These are phyloP conservation scores for Andricus quercusramuli DNA, from an alignment of 2,888 invertebrate genomes.

Conservation along the genomic window DNA sequence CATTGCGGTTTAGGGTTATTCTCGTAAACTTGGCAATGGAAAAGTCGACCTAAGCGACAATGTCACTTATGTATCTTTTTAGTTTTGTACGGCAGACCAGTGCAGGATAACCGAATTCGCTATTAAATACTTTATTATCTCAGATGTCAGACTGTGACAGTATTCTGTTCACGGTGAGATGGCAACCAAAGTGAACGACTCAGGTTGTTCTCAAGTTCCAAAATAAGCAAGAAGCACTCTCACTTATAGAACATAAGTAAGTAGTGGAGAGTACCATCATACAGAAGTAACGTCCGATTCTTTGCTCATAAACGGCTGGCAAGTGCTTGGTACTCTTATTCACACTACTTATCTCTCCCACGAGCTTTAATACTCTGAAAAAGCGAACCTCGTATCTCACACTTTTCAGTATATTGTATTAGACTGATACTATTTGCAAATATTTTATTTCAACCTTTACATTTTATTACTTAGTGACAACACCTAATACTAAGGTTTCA, in stretches of 20 bases:
- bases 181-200: slow-evolving; percentile 20
- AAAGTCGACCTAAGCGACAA: too few species aligned
- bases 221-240: slow-evolving; percentile 49
- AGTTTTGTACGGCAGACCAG: too few species aligned
- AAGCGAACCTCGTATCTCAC: background rate
- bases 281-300: slow-evolving; percentile 60
- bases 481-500: background rate
- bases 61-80: too few species aligned
- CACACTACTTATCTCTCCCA: background rate
- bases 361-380: background rate
- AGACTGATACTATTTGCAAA: background rate
- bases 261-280: slow-evolving; percentile 49
- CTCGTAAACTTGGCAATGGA: too few species aligned
- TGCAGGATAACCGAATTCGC: too few species aligned
- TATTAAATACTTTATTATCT: slow-evolving; percentile 15
- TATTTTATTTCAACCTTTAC: background rate
- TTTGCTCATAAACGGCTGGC: slow-evolving; percentile 60
- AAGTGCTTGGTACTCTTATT: slow-evolving; percentile 52
- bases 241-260: slow-evolving; percentile 47
- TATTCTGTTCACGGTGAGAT: slow-evolving; percentile 28
- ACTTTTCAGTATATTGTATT: background rate
- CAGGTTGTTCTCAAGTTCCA: slow-evolving; percentile 46
- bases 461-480: background rate
- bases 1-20: too few species aligned
- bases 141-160: background rate